Conservation (phyloP, 2,797 vertebrate species). For the Thripadectes ignobilis region DNA sequence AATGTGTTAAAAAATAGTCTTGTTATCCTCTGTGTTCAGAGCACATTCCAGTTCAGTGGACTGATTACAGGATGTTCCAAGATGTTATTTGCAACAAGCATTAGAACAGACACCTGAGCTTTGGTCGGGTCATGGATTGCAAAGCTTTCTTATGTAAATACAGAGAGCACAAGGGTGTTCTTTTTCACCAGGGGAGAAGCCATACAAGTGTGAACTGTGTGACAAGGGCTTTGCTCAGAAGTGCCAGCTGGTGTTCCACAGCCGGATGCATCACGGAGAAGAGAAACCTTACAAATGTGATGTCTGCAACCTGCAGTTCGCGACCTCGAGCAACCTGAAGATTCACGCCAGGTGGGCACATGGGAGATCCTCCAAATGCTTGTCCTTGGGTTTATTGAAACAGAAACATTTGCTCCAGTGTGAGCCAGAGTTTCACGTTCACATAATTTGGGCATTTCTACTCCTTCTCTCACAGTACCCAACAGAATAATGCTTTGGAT, state of each 20-base stretch:
- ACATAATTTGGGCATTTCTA: not conserved
- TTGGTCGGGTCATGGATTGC: not conserved
- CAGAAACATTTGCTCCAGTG: not conserved
- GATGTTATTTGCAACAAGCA: not conserved
- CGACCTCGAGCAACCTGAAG: constrained; percentile 98
- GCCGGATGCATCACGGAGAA: constrained; percentile 96
- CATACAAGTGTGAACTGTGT: constrained; percentile 89
- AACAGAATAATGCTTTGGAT: not conserved
- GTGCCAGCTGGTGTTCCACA: constrained; percentile 97
- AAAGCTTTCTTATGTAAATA: not conserved
- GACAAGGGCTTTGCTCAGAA: constrained; percentile 98
- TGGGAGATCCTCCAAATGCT: not conserved
- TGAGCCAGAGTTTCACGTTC: not conserved
- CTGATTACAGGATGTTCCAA: not conserved
- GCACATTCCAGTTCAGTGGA: not conserved
- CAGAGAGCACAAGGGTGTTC: constrained; percentile 13
- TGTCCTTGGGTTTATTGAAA: not conserved
- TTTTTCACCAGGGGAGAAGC: constrained; percentile 89
- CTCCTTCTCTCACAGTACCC: accelerated
- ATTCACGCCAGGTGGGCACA: constrained; percentile 91
- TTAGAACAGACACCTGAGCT: not conserved
- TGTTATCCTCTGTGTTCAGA: not conserved
- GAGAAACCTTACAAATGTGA: constrained; percentile 98
- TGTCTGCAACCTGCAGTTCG: constrained; percentile 95
- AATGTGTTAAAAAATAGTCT: not conserved